Evolutionary conservation across 2,113 vertebrate species (phyloP), one percentile per base, ranked within the genome.

Genomic region (Genyomyrus donnyi): DNA sequence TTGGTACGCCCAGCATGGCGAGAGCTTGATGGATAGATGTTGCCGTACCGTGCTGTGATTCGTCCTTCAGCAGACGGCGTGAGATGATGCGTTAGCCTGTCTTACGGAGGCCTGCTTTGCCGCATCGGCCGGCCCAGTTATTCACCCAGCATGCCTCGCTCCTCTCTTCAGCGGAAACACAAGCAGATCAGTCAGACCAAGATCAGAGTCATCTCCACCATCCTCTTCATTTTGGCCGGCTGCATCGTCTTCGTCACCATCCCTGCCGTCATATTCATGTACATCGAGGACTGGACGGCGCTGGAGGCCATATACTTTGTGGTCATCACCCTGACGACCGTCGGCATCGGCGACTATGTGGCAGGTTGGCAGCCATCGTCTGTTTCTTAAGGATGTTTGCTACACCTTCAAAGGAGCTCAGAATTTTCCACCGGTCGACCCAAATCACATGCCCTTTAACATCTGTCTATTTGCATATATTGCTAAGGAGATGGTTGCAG

Each of bases 301-400:
- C 94, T 99, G 95, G 98, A 99, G 53, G 97, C 98, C 91, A 97
- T 99, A 92, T 99, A 99, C 94, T 99, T 99, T 93, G 98, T 99
- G 52, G 98, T 99, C 83, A 97, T 99, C 93, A 99, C 98, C 56
- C 96, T 99, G 90, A 99, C 98, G 90, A 99, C 98, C 0, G 96
- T 99, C 91, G 98, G 98, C 91, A 99, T 99, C 6, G 98, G 98
- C 90, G 98, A 99, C 94, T 99, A 98, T 49, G 98, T 99, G 89
- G 98, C 98, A 97, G 98, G 98, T 99, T 93, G 24, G 56, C 74
- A 5, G 35, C 1, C 9, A 0, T 35, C 70, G 48, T 19, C 3
- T 88, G 48, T 45, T 62, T 85, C 17, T 42, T 62, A n/a, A 21
- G 24, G 24, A 56, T 15, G 35, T 46, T 17, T 84, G 24, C 24